These are phyloP conservation scores for Chlorops oryzae DNA, from an alignment of 1,140 invertebrate genomes.

Conservation along the genomic window DNA sequence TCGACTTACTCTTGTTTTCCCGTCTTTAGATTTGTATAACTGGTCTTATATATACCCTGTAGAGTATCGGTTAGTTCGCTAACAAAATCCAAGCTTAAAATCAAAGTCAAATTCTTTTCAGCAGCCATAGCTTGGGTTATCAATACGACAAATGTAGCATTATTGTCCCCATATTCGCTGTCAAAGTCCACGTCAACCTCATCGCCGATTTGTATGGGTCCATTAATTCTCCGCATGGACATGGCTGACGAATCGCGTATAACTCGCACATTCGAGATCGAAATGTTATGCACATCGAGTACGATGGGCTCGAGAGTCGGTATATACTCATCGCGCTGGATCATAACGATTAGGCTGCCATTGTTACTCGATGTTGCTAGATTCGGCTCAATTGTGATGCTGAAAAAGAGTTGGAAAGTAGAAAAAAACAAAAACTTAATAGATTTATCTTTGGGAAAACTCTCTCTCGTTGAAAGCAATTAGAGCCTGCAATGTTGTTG, in stretches of 20 bases:
- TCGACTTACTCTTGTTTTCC: constrained; percentile 58
- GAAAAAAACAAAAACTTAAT: not conserved
- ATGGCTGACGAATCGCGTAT: constrained; percentile 16
- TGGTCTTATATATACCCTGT: constrained; percentile 73
- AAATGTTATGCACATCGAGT: constrained; percentile 41
- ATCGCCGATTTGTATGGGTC: too few relatives aligned
- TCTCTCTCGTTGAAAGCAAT: too few relatives aligned
- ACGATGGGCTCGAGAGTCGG: constrained; percentile 38
- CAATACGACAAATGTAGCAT: constrained; percentile 35
- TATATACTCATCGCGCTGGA: constrained; percentile 34
- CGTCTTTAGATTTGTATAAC: constrained; percentile 58
- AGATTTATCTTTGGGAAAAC: too few relatives aligned
- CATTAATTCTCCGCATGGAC: constrained; percentile 10
- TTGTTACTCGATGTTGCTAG: constrained; percentile 29
- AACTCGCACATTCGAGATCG: constrained; percentile 38
- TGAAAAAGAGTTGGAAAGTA: constrained; percentile 19
- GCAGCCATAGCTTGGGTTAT: constrained; percentile 19
- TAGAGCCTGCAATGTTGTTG: too few relatives aligned
- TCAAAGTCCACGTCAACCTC: constrained; percentile 39
- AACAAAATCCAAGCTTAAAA: constrained; percentile 57
- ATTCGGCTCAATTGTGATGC: constrained; percentile 41
- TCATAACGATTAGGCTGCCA: constrained; percentile 36
- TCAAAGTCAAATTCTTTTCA: constrained; percentile 20
- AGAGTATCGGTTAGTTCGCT: constrained; percentile 60
- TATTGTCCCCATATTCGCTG: constrained; percentile 36